A percentile compares a stretch with the other conserved stretches of the same genome.
phyloP scores from a whole-genome alignment of 2,113 vertebrate species.

The Indri indri region DNA sequence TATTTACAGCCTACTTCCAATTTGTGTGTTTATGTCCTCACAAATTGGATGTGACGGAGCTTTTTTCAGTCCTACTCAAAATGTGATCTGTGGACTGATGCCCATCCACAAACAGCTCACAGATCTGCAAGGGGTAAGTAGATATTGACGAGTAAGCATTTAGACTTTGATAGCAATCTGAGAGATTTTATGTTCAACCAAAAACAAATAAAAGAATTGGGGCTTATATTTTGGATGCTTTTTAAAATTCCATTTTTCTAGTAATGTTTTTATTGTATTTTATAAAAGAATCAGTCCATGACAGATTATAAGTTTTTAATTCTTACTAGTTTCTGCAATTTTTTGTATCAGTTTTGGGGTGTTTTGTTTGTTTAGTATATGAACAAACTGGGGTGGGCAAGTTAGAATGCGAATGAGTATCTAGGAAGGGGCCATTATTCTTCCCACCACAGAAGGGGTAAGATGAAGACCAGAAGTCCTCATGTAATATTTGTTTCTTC shows the following conservation, averaged over 20 bases:
- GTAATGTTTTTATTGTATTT: not conserved
- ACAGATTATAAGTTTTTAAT: not conserved
- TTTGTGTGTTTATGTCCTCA: not conserved
- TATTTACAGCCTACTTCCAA: not conserved
- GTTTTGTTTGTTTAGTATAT: no score
- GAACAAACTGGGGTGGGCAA: no score
- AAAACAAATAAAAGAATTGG: not conserved
- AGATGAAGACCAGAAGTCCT: not conserved
- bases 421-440: not conserved
- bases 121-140: not conserved
- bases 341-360: no score
- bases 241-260: not conserved
- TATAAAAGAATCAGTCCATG: not conserved
- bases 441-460: not conserved
- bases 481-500: not conserved
- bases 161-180: not conserved
- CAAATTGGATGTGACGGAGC: not conserved
- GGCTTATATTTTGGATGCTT: not conserved
- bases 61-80: not conserved
- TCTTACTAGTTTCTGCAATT: not conserved
- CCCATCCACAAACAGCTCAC: not conserved
- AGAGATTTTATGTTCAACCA: not conserved
- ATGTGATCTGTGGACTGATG: not conserved
- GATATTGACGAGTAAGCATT: not conserved
- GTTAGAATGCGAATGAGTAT: not conserved